These are phyloP conservation scores for Drosophila crucigera DNA, from an alignment of 2,888 invertebrate genomes.

Conservation along the genomic window DNA sequence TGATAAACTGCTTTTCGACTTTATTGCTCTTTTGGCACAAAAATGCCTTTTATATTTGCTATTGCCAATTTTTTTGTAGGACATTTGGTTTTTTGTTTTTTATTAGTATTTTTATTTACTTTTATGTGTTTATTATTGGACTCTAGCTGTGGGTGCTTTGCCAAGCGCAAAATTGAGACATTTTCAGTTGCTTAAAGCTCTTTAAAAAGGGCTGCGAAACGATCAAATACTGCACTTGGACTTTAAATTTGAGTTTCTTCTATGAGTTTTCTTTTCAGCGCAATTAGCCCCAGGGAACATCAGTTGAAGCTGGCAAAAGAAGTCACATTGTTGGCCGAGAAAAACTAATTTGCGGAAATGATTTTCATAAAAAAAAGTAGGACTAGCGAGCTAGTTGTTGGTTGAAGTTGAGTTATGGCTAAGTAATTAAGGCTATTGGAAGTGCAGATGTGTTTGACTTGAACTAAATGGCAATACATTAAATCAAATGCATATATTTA, in stretches of 20 bases:
- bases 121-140: constrained; percentile 80
- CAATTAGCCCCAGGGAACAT: constrained; percentile 25
- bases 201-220: constrained; percentile 6
- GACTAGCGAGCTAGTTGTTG: neutral
- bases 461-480: neutral
- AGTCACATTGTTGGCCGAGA: neutral
- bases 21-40: constrained; percentile 77
- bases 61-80: constrained; percentile 61
- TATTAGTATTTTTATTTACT: constrained; percentile 78
- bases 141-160: constrained; percentile 56
- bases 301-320: neutral
- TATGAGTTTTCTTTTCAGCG: constrained; percentile 27
- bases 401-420: neutral
- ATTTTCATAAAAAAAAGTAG: constrained; percentile 1
- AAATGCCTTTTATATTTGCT: constrained; percentile 62
- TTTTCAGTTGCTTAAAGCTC: constrained; percentile 32
- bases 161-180: constrained; percentile 73
- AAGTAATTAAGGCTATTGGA: neutral
- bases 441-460: neutral
- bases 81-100: constrained; percentile 38
- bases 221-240: constrained; percentile 6
- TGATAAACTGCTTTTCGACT: constrained; percentile 81
- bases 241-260: constrained; percentile 57
- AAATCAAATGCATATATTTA: neutral
- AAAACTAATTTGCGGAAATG: constrained; percentile 4